Evolutionary conservation across 2,113 vertebrate species (phyloP), one percentile per base, ranked within the genome.

Genomic region (Plectropomus leopardus): DNA sequence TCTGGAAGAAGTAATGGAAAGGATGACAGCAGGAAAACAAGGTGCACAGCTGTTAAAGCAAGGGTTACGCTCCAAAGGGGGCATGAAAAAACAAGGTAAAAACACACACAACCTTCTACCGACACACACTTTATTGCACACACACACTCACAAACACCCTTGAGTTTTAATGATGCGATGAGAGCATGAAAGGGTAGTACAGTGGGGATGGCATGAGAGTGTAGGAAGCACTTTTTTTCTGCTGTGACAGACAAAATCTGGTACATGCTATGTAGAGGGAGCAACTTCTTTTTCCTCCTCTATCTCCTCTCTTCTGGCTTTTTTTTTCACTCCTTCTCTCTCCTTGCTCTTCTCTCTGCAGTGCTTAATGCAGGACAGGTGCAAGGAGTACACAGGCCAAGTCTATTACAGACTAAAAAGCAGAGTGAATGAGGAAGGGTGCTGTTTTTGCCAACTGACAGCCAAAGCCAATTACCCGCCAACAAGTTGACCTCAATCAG

Each of bases 161-260:
- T 70, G 78, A 76, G 85, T 83, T 91, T 88, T 87, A 88, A 83
- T 58, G 72, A 83, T 83, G 84, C 64, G 59, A 80, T 76, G 69
- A 82, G 73, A 74, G 80, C 53, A 85, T 78, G 82, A 72, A 82
- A 82, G 77, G 72, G 66, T 68, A 83, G 79, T 57, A 67, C 72
- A 66, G 67, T 51, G 48, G 70, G 86, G 80, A 82, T 53, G 68
- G 50, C 67, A 47, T 30, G 64, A 72, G 69, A 72, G 83, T 74
- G 78, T 76, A 63, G 78, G 85, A 88, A 86, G 86, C 85, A 79
- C 72, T 87, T 90, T 89, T 36, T 91, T 92, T 85, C 73, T 91
- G 86, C 88, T 88, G 81, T 90, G 69, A 85, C 84, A 83, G 77
- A 90, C 88, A 86, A 88, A 92, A 82, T 83, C 53, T 82, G 81